Conservation (phyloP, 2,113 vertebrate genomes). For the Carassius auratus region DNA sequence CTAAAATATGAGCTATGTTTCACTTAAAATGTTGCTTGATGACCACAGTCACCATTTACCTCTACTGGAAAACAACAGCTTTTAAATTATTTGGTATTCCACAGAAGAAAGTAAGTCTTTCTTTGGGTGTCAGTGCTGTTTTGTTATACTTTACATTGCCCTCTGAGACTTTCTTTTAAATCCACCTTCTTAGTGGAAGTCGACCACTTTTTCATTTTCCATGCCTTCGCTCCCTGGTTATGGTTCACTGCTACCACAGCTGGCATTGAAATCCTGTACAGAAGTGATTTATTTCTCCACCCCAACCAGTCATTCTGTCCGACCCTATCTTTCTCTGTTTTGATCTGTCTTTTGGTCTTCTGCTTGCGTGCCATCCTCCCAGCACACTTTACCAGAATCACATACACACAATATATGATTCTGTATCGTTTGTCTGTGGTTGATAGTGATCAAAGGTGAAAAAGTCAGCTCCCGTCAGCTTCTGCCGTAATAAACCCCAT, state of each 20-base stretch:
- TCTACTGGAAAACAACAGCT: neutral
- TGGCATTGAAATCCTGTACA: slow-evolving; percentile 41
- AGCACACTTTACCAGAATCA: neutral
- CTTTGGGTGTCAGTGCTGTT: neutral
- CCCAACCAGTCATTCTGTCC: slow-evolving; percentile 34
- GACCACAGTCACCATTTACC: neutral
- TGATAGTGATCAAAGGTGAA: slow-evolving; percentile 1
- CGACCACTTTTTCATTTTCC: neutral
- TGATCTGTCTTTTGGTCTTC: slow-evolving; percentile 4
- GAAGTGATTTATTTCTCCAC: slow-evolving; percentile 61
- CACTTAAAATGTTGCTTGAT: no score
- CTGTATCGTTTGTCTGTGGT: neutral
- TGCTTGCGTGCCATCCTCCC: neutral
- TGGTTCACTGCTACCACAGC: slow-evolving; percentile 36
- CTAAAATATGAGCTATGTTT: no score
- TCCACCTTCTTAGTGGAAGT: slow-evolving; percentile 19
- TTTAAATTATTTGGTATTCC: neutral
- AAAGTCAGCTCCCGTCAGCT: slow-evolving; percentile 27
- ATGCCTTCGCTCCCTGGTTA: slow-evolving; percentile 18
- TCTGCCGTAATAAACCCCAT: slow-evolving; percentile 5
- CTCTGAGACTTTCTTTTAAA: neutral
- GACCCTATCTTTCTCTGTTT: slow-evolving; percentile 15
- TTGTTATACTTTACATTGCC: neutral
- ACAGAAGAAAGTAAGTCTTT: neutral
- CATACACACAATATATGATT: neutral